Evolutionary conservation across 2,888 invertebrate species (phyloP).

Genomic region (Barypeithes pellucidus): DNA sequence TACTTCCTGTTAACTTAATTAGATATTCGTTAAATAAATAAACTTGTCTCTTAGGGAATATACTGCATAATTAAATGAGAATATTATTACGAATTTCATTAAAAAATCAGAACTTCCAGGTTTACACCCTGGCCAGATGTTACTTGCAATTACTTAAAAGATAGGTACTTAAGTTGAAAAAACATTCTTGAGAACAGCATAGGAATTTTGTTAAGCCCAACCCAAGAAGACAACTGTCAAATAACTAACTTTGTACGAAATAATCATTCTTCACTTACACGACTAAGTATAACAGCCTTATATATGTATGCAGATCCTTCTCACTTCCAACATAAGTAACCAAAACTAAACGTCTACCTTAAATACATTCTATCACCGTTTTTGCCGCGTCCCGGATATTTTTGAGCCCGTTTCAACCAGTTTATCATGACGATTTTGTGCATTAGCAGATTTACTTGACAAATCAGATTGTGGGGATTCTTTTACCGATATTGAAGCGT

Average conservation of each 20-base stretch:
- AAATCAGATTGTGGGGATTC: neutral
- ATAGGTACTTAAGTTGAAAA: too few species aligned
- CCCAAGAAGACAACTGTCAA: neutral
- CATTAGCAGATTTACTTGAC: neutral
- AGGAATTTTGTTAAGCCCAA: too few species aligned
- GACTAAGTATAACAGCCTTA: slow-evolving; percentile 23
- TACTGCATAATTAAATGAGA: too few species aligned
- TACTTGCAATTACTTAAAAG: too few species aligned
- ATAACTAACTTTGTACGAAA: slow-evolving; percentile 6
- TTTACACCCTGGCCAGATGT: too few species aligned
- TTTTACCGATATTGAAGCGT: neutral
- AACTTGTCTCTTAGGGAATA: too few species aligned
- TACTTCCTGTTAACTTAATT: too few species aligned
- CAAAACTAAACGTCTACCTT: neutral
- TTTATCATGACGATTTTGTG: slow-evolving; percentile 5
- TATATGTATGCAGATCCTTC: neutral
- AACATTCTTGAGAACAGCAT: too few species aligned
- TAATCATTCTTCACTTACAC: neutral
- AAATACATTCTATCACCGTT: slow-evolving; percentile 37
- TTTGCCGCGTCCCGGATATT: slow-evolving; percentile 9
- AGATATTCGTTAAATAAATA: too few species aligned
- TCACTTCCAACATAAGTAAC: neutral
- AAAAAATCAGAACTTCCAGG: too few species aligned
- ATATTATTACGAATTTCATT: too few species aligned
- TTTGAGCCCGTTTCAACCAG: neutral